Percentiles rank a stretch among this genome's conserved stretches.
These are phyloP conservation scores for Pyrgilauda ruficollis DNA, from an alignment of 2,113 vertebrate species.

Conservation along the genomic window DNA sequence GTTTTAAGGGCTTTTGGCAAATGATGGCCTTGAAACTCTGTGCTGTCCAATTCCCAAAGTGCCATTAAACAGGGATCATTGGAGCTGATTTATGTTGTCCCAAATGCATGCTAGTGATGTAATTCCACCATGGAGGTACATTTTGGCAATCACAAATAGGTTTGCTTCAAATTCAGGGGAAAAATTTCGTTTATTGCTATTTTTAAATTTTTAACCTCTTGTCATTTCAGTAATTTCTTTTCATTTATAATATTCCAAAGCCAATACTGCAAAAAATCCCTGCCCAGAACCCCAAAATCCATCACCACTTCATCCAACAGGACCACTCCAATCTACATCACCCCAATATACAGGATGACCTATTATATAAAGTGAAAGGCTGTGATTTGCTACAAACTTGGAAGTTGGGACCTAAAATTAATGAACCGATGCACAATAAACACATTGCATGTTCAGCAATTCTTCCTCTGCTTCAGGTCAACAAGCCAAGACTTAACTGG, in stretches of 20 bases:
- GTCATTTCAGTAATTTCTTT: background rate
- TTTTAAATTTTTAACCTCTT: background rate
- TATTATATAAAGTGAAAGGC: background rate
- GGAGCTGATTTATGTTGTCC: background rate
- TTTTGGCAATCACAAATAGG: background rate
- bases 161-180: background rate
- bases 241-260: background rate
- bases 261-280: background rate
- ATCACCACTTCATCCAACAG: background rate
- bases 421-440: background rate
- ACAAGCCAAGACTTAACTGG: background rate
- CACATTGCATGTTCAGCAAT: background rate
- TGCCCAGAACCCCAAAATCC: background rate
- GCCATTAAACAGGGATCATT: background rate
- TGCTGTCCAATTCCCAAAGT: background rate
- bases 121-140: background rate
- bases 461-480: background rate
- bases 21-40: background rate
- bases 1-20: background rate
- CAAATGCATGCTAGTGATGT: background rate
- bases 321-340: background rate
- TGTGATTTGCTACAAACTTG: background rate
- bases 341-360: accelerated
- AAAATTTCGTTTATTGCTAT: background rate
- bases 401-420: background rate